Evolutionary conservation across 2,113 vertebrate species (phyloP).

Genomic region (Circaetus gallicus): DNA sequence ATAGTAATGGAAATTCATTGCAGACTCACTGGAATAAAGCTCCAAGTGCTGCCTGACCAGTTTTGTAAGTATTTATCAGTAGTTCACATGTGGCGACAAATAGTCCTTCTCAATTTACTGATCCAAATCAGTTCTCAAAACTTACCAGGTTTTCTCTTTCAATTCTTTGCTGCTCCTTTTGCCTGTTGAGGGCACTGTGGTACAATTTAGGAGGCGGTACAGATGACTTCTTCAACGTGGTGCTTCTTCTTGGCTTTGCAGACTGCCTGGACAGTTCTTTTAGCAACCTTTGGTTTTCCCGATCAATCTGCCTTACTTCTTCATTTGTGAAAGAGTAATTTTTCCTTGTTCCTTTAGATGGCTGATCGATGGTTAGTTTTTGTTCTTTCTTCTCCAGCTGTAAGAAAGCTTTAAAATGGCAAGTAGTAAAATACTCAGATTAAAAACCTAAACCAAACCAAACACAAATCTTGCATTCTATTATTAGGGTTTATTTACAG

Average conservation of each 20-base stretch:
- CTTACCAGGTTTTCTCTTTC: slow-evolving; percentile 93
- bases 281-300: slow-evolving; percentile 89
- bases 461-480: neutral
- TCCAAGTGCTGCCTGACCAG: neutral
- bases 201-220: slow-evolving; percentile 63
- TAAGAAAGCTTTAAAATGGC: slow-evolving; percentile 76
- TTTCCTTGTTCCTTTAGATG: slow-evolving; percentile 72
- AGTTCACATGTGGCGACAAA: neutral
- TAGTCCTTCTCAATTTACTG: neutral
- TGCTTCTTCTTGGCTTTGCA: slow-evolving; percentile 62
- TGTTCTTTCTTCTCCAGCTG: slow-evolving; percentile 76
- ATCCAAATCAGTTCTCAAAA: neutral
- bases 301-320: slow-evolving; percentile 86
- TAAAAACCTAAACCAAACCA: neutral
- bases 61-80: neutral
- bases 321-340: slow-evolving; percentile 90
- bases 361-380: slow-evolving; percentile 63
- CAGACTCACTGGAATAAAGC: neutral
- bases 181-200: slow-evolving; percentile 88
- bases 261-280: slow-evolving; percentile 81
- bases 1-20: neutral
- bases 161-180: slow-evolving; percentile 88
- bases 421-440: neutral
- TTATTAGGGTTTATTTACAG: neutral
- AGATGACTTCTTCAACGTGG: slow-evolving; percentile 44